Percentiles rank a stretch among this genome's conserved stretches.
Evolutionary conservation across 1,140 invertebrate genomes (phyloP).

Genomic region (Bombus soroeensis): DNA sequence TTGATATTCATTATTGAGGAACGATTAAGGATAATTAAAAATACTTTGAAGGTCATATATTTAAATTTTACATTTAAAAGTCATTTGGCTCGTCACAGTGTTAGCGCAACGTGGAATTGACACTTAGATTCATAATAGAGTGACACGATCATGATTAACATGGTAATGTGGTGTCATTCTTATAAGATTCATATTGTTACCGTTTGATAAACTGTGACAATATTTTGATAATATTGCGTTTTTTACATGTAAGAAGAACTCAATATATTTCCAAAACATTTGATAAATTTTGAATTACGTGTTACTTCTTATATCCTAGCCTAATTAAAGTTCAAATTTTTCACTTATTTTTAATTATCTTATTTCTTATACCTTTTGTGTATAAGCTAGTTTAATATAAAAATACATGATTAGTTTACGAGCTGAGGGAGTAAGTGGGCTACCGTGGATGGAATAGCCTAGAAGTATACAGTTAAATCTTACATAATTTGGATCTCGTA

Average conservation of each 20-base stretch:
- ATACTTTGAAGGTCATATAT: slow-evolving; percentile 79
- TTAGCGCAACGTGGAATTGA: slow-evolving; percentile 81
- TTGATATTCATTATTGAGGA: slow-evolving; percentile 50
- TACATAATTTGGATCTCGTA: slow-evolving; percentile 76
- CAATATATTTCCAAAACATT: slow-evolving; percentile 80
- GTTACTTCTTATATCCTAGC: slow-evolving; percentile 75
- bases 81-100: slow-evolving; percentile 83
- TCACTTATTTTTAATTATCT: slow-evolving; percentile 60
- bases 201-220: slow-evolving; percentile 72
- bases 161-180: slow-evolving; percentile 70
- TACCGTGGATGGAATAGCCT: slow-evolving; percentile 78
- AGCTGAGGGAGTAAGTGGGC: slow-evolving; percentile 80
- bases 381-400: slow-evolving; percentile 83
- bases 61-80: slow-evolving; percentile 83
- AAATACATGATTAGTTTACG: slow-evolving; percentile 84
- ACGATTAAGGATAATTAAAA: slow-evolving; percentile 66
- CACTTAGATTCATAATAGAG: slow-evolving; percentile 79
- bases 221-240: slow-evolving; percentile 77
- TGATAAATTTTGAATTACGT: slow-evolving; percentile 79
- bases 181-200: slow-evolving; percentile 69
- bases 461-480: slow-evolving; percentile 81
- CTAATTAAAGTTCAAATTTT: slow-evolving; percentile 77
- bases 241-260: slow-evolving; percentile 76
- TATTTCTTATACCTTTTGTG: slow-evolving; percentile 68
- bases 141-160: slow-evolving; percentile 77